Base-by-base conservation (phyloP, 2,888 invertebrate species). In the Petrophora chlorosata region DNA sequence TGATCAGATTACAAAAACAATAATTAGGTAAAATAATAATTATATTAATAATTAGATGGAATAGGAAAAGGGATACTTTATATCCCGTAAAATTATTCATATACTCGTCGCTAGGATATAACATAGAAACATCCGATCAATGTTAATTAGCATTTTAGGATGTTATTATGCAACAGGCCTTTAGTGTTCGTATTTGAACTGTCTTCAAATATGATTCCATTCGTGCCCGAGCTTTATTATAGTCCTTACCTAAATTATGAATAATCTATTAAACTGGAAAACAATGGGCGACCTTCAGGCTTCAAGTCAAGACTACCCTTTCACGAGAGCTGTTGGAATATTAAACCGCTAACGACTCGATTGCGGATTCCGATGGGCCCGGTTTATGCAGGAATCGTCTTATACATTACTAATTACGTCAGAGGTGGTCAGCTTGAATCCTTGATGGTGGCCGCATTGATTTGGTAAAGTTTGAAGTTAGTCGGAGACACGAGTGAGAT, bases 381-480 rank as follows among this genome's bases (percentile, higher is more conserved):
- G 46, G 40, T 54, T 50, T 40, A 47, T 47, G 50, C 50, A 43
- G 47, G 44, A 40, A 12, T 41, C 33, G 47, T 47, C 54, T 46
- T 36, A 28, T 46, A 43, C 54, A 50, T 54, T 25, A 25, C 40
- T 50, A 54, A 50, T 47, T 54, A 50, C 36, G n/a, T 16, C n/a
- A 23, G 28, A 12, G 10, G 25, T 7, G 34, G 38, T 23, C 3
- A 2, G 15, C 16, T 26, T 14, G 29, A 29, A n/a, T 45, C 8
- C 16, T 45, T 38, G 36, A 14, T 26, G 7, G 22, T 9, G 29
- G 12, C 10, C 17, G 15, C 4, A 43, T 38, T 48, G 36, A 44
- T 41, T 47, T 7, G 14, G 17, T 43, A 15, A 16, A 32, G n/a
- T n/a, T n/a, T n/a, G n/a, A n/a, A n/a, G n/a, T n/a, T n/a, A n/a